phyloP scores from a whole-genome alignment of 2,113 vertebrate genomes.

The Mesocricetus auratus region DNA sequence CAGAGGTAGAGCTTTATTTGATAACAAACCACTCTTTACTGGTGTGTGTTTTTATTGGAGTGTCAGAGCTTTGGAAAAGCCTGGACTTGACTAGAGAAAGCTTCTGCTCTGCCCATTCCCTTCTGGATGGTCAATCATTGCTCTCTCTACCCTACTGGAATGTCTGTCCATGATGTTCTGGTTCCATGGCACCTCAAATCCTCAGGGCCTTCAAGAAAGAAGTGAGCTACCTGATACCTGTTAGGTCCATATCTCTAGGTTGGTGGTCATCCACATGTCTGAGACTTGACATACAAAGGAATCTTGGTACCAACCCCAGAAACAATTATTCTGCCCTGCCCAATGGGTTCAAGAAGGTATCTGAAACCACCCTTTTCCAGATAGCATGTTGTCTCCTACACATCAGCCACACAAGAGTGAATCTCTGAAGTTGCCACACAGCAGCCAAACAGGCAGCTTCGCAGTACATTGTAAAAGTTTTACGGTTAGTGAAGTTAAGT shows the following conservation, averaged over 20 bases:
- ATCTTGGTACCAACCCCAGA: neutral
- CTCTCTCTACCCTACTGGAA: neutral
- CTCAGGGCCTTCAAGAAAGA: neutral
- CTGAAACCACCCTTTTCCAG: neutral
- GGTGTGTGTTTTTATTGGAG: neutral
- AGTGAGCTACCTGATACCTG: neutral
- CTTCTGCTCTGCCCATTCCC: neutral
- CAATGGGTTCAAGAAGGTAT: neutral
- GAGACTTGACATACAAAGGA: neutral
- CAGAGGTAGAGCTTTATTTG: neutral
- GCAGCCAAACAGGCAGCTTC: neutral
- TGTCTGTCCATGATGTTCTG: neutral
- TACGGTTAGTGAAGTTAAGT: constrained; percentile 71
- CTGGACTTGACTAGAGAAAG: neutral
- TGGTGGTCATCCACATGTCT: neutral
- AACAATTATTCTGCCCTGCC: neutral
- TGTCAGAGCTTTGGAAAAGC: neutral
- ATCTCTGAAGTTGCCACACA: constrained; percentile 57
- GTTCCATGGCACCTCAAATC: neutral
- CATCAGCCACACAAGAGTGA: neutral
- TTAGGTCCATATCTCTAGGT: neutral
- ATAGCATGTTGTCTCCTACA: neutral
- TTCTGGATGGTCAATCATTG: neutral
- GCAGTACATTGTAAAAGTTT: constrained; percentile 71
- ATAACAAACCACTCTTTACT: neutral